Evolutionary conservation across 2,888 invertebrate genomes (phyloP).

Genomic region (Agelastica alni): DNA sequence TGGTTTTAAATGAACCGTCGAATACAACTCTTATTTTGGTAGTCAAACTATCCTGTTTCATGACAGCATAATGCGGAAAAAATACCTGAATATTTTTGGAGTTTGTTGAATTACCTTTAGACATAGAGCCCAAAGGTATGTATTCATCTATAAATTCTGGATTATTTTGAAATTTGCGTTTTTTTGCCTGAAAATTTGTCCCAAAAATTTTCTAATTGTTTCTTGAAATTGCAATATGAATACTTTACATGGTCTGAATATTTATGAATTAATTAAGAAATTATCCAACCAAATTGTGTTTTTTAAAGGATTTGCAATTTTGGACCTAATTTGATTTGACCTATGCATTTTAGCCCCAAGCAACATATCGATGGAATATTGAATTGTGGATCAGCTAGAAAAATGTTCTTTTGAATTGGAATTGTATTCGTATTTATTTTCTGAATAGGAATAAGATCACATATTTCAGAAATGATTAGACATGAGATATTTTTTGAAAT

Average conservation of each 20-base stretch:
- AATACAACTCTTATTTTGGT: no score
- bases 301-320: slow-evolving; percentile 8
- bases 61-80: no score
- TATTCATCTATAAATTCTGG: slow-evolving; percentile 2
- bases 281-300: slow-evolving; percentile 11
- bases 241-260: no score
- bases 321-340: slow-evolving; percentile 4
- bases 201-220: neutral
- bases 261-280: no score
- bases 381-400: slow-evolving; percentile 13
- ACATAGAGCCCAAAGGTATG: neutral
- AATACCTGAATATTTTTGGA: neutral
- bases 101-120: neutral
- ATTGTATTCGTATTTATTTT: no score
- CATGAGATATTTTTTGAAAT: no score
- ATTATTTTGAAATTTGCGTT: slow-evolving; percentile 9
- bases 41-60: no score
- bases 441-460: no score
- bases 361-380: slow-evolving; percentile 14
- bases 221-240: no score
- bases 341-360: slow-evolving; percentile 8
- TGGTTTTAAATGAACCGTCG: no score
- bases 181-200: neutral
- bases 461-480: no score
- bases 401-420: no score